These are phyloP conservation scores for Eueremaeus valkanovi DNA, from an alignment of 2,888 invertebrate species.

Conservation along the genomic window DNA sequence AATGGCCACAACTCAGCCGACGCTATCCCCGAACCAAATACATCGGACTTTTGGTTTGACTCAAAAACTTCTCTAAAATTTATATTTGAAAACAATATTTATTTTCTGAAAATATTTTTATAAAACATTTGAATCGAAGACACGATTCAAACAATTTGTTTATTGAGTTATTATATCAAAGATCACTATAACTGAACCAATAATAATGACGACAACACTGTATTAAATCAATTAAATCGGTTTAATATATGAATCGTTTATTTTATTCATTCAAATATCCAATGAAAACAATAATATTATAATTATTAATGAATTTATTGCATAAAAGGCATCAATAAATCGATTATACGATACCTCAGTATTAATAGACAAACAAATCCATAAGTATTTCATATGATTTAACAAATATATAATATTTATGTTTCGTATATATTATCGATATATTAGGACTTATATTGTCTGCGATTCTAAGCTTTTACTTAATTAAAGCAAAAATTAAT, in stretches of 20 bases:
- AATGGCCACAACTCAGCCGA: conserved; percentile 76
- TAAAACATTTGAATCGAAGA: no score
- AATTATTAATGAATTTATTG: not conserved
- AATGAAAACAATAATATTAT: not conserved
- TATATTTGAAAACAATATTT: not conserved
- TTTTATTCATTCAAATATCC: no score
- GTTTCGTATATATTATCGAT: no score
- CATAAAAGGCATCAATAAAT: conserved; percentile 1
- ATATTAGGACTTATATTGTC: not conserved
- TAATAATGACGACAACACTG: no score
- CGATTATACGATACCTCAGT: not conserved
- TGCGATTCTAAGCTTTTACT: not conserved
- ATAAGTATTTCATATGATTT: not conserved
- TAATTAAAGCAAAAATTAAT: not conserved
- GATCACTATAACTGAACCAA: no score
- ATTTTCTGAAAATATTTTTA: not conserved
- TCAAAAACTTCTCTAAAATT: not conserved
- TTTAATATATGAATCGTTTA: not conserved
- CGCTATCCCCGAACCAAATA: conserved; percentile 67
- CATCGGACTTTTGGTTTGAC: conserved; percentile 64
- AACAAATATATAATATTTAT: conserved; percentile 9
- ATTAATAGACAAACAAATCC: not conserved
- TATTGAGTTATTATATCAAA: no score
- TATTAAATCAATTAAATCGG: no score
- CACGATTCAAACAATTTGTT: no score